A percentile compares a stretch with the other conserved stretches of the same genome.
These are phyloP conservation scores for Sakesphorus luctuosus DNA, from an alignment of 2,113 vertebrate genomes.

Conservation along the genomic window DNA sequence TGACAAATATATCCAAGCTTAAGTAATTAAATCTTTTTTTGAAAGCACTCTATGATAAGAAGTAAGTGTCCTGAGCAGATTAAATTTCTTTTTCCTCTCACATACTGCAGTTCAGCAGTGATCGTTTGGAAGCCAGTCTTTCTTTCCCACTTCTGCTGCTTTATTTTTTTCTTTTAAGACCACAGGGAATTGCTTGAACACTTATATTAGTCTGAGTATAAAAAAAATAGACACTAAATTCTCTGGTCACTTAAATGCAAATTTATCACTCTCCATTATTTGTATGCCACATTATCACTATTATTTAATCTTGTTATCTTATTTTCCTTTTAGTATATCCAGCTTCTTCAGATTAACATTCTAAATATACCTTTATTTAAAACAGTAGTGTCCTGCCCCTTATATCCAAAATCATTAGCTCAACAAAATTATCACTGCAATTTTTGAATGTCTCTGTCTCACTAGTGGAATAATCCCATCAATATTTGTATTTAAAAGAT, in stretches of 20 bases:
- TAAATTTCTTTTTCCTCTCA: slow-evolving; percentile 50
- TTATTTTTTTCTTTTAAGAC: neutral
- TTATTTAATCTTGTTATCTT: slow-evolving; percentile 51
- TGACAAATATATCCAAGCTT: slow-evolving; percentile 72
- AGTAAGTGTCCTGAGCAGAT: slow-evolving; percentile 66
- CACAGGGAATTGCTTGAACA: neutral
- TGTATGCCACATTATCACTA: neutral
- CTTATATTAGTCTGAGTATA: neutral
- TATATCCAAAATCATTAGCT: neutral
- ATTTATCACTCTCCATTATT: neutral
- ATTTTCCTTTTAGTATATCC: slow-evolving; percentile 11
- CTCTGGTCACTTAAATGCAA: neutral
- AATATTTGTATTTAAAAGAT: neutral
- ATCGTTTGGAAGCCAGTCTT: neutral
- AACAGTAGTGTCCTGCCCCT: neutral
- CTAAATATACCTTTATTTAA: slow-evolving; percentile 13
- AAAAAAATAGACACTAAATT: neutral
- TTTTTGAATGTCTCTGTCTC: neutral
- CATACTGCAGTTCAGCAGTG: neutral
- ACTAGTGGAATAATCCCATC: neutral
- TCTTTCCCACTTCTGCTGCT: neutral
- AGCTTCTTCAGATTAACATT: neutral
- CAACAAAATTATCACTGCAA: neutral
- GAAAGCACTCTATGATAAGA: slow-evolving; percentile 64
- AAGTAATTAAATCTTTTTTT: slow-evolving; percentile 77